Percentiles rank a stretch among this genome's conserved stretches.
These are phyloP conservation scores for Blomia tropicalis DNA, from an alignment of 2,888 invertebrate species.

Conservation along the genomic window DNA sequence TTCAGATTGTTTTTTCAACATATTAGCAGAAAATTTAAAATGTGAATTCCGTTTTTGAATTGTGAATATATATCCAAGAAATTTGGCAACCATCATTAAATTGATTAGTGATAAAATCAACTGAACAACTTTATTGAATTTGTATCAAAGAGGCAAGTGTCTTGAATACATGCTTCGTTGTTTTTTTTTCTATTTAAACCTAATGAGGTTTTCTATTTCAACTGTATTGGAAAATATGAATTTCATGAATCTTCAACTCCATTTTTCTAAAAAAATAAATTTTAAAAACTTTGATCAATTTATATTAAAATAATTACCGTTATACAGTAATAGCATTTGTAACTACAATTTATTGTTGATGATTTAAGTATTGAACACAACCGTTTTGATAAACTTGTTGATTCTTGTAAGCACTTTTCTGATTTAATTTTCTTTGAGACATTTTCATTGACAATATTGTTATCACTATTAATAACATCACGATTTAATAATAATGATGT, in stretches of 20 bases:
- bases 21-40: background rate
- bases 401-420: background rate
- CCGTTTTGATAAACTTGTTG: background rate
- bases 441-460: background rate
- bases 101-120: background rate
- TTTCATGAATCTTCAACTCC: conserved; percentile 9
- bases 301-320: background rate
- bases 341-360: background rate
- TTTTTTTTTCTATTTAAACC: background rate
- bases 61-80: too few species aligned
- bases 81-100: background rate
- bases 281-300: background rate
- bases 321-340: background rate
- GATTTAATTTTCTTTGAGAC: background rate
- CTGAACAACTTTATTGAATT: too few species aligned
- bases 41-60: background rate
- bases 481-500: conserved; percentile 14
- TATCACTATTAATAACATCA: background rate
- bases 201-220: background rate
- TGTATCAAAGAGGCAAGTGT: too few species aligned
- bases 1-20: background rate
- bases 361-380: background rate
- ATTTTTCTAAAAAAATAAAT: background rate
- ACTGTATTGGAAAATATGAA: background rate
- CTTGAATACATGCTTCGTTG: too few species aligned